Conservation (phyloP, 1,140 invertebrate species). For the Drosophila burlai region DNA sequence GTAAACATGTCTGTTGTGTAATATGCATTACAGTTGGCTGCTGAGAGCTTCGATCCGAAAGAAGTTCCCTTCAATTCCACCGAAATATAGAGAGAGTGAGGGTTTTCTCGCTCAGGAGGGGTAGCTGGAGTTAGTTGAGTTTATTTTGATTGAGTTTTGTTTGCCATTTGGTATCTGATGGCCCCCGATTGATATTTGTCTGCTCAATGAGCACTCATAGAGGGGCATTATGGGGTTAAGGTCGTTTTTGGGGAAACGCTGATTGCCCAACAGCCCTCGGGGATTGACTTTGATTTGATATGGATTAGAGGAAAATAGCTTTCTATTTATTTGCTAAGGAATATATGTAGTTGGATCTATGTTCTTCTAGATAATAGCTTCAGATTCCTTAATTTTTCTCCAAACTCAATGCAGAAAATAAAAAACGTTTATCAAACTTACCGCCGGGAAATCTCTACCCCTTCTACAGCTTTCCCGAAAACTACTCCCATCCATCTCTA, state of each 20-base stretch:
- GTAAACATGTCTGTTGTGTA: conserved; percentile 57
- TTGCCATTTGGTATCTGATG: conserved; percentile 48
- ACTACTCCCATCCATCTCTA: conserved; percentile 44
- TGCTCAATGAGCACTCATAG: conserved; percentile 34
- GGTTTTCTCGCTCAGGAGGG: conserved; percentile 1
- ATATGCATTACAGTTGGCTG: conserved; percentile 65
- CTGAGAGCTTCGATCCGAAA: conserved; percentile 33
- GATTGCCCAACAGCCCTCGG: background rate
- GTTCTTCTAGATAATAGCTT: background rate
- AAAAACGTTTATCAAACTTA: conserved; percentile 55
- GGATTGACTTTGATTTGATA: background rate
- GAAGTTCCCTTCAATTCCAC: conserved; percentile 34
- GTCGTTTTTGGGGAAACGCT: background rate
- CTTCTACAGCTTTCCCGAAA: background rate
- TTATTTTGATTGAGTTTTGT: conserved; percentile 65
- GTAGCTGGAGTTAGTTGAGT: conserved; percentile 29
- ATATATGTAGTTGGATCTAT: background rate
- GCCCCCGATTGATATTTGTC: conserved; percentile 39
- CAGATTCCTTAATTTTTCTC: background rate
- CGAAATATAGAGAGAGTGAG: background rate
- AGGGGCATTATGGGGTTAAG: conserved; percentile 37
- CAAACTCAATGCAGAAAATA: background rate
- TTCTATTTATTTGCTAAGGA: background rate
- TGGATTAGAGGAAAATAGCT: background rate
- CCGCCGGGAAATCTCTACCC: conserved; percentile 35